Evolutionary conservation across 2,888 invertebrate species (phyloP).

Genomic region (Zhuqinia jingwanae): DNA sequence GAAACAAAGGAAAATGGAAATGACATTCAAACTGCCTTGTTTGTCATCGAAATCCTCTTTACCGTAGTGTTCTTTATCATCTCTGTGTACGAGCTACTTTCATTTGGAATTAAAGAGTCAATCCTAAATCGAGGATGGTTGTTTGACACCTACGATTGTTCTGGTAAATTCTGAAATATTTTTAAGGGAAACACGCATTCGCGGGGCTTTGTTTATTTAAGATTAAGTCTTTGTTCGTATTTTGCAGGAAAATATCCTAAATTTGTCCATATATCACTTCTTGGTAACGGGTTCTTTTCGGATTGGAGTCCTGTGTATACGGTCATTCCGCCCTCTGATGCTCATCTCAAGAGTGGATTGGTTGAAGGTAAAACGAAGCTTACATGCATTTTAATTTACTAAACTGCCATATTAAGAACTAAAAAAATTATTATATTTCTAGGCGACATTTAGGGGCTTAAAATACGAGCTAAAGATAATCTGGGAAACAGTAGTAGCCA

Average conservation of each 20-base stretch:
- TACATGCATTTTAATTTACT: not conserved
- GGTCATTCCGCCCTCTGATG: conserved; percentile 66
- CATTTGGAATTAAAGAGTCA: conserved; percentile 60
- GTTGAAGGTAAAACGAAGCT: conserved; percentile 42
- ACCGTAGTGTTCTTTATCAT: conserved; percentile 46
- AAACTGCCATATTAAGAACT: not conserved
- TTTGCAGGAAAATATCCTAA: conserved; percentile 60
- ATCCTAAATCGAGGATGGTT: conserved; percentile 65
- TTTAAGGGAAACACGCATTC: no score
- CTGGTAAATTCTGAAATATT: conserved; percentile 60
- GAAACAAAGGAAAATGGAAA: conserved; percentile 41
- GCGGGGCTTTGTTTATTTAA: no score
- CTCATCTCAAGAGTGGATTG: conserved; percentile 59
- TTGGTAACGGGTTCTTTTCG: conserved; percentile 48
- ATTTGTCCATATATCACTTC: conserved; percentile 41
- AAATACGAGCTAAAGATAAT: conserved; percentile 53
- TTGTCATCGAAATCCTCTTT: conserved; percentile 61
- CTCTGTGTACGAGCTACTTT: conserved; percentile 49
- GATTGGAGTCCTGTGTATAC: conserved; percentile 47
- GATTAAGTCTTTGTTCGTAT: not conserved
- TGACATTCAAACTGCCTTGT: conserved; percentile 23
- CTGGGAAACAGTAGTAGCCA: conserved; percentile 58
- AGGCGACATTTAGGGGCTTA: conserved; percentile 58
- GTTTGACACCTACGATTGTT: conserved; percentile 70
- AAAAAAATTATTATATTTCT: not conserved